phyloP scores from a whole-genome alignment of 30 jellyfish, hydroid and myxozoan genomes.

The Aurelia aurita region DNA sequence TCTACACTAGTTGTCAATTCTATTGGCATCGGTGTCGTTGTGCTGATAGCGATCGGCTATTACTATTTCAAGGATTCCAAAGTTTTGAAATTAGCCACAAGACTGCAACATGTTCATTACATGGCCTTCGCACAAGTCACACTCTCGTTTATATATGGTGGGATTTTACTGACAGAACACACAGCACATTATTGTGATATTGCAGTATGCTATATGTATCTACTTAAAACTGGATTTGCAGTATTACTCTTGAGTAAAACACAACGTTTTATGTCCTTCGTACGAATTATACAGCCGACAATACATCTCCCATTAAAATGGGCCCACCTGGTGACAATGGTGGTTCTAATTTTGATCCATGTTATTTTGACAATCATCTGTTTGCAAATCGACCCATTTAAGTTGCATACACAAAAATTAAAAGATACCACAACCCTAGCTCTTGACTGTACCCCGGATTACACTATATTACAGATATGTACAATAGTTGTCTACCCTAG shows the following conservation, averaged over 20 bases:
- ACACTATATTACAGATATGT: conserved; percentile 30
- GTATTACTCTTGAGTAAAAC: conserved; percentile 60
- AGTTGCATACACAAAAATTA: background rate
- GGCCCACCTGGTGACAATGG: conserved; percentile 41
- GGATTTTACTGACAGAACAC: conserved; percentile 5
- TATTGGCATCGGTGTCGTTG: conserved; percentile 38
- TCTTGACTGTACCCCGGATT: conserved; percentile 51
- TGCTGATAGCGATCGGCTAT: conserved; percentile 38
- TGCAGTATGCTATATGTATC: conserved; percentile 23
- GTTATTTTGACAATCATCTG: conserved; percentile 29
- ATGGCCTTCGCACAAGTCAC: conserved; percentile 26
- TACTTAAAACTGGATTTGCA: conserved; percentile 48
- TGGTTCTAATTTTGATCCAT: conserved; percentile 48
- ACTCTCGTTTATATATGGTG: conserved; percentile 47
- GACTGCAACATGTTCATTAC: conserved; percentile 19
- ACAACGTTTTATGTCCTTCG: conserved; percentile 35
- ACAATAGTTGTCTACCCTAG: conserved; percentile 61
- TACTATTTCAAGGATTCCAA: background rate
- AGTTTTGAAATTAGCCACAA: background rate
- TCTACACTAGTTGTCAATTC: conserved; percentile 54
- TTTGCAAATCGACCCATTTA: conserved; percentile 30
- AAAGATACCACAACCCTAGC: conserved; percentile 14
- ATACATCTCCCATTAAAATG: conserved; percentile 12
- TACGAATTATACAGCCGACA: conserved; percentile 2
- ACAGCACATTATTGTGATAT: conserved; percentile 37